Conservation (phyloP, 2,113 vertebrate genomes). For the Erpornis zantholeuca region DNA sequence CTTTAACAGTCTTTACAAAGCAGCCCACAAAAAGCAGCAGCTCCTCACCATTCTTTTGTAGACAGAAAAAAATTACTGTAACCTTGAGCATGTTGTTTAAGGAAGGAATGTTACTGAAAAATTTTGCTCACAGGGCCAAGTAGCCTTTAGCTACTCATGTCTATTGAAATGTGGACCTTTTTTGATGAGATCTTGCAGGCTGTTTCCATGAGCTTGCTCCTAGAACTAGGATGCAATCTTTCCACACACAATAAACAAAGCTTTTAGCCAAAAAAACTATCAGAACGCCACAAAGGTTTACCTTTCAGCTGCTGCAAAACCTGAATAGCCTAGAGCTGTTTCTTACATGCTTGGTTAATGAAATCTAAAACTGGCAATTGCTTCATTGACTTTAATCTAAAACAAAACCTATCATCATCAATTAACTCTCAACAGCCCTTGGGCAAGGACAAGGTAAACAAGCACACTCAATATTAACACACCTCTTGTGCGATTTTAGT, state of each 20-base stretch:
- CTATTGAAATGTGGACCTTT: not conserved
- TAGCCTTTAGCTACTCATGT: not conserved
- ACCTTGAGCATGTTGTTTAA: not conserved
- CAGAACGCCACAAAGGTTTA: not conserved
- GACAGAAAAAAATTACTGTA: not conserved
- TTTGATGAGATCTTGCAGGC: not conserved
- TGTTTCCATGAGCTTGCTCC: not conserved
- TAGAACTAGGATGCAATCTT: not conserved
- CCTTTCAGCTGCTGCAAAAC: not conserved
- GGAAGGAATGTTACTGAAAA: not conserved
- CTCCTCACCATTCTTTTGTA: not conserved
- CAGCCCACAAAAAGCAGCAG: not conserved
- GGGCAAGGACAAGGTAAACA: not conserved
- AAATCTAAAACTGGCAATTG: not conserved
- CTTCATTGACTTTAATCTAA: slow-evolving; percentile 8
- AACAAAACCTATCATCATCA: slow-evolving; percentile 18
- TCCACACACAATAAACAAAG: not conserved
- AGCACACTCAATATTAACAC: not conserved
- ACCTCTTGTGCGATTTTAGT: not conserved
- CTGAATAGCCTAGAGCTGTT: not conserved
- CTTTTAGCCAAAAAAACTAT: not conserved
- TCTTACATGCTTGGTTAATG: not conserved
- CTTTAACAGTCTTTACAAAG: not conserved
- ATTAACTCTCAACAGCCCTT: not conserved
- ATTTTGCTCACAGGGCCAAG: not conserved